Evolutionary conservation across 2,888 invertebrate species (phyloP).

Genomic region (Hirudinaria manillensis): DNA sequence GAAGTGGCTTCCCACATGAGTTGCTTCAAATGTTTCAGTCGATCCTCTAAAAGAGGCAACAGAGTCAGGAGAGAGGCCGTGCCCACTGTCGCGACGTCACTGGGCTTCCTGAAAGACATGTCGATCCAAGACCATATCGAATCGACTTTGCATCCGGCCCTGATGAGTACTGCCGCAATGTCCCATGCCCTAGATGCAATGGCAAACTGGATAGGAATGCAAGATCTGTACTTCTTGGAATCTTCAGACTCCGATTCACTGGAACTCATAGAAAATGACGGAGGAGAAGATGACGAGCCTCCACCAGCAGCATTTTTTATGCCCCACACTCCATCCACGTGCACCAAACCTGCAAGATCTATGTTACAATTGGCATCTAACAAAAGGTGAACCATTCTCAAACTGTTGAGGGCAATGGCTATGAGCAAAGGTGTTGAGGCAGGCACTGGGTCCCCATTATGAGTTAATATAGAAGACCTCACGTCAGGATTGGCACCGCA

Average conservation of each 20-base stretch:
- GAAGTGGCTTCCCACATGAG: conserved; percentile 31
- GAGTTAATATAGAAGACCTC: conserved; percentile 36
- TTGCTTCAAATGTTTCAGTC: conserved; percentile 32
- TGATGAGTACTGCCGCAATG: conserved; percentile 39
- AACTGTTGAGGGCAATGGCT: conserved; percentile 38
- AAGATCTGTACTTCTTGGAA: conserved; percentile 32
- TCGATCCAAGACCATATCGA: conserved; percentile 37
- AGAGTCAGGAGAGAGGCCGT: conserved; percentile 24
- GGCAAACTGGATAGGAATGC: conserved; percentile 38
- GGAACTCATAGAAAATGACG: conserved; percentile 34
- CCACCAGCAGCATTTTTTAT: conserved; percentile 16
- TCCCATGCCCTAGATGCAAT: conserved; percentile 38
- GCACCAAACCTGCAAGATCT: conserved; percentile 32
- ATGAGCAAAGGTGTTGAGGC: conserved; percentile 41
- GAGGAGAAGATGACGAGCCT: conserved; percentile 22
- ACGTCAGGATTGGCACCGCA: conserved; percentile 37
- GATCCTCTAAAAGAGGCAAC: conserved; percentile 37
- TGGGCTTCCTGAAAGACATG: neutral
- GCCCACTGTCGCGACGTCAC: neutral
- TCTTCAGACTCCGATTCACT: conserved; percentile 37
- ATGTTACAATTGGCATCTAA: conserved; percentile 33
- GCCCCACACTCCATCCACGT: conserved; percentile 19
- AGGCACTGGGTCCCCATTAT: conserved; percentile 40
- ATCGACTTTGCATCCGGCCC: conserved; percentile 37
- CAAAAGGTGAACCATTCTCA: conserved; percentile 30